phyloP scores from a whole-genome alignment of 2,797 vertebrate species.

The Neosalanx taihuensis region DNA sequence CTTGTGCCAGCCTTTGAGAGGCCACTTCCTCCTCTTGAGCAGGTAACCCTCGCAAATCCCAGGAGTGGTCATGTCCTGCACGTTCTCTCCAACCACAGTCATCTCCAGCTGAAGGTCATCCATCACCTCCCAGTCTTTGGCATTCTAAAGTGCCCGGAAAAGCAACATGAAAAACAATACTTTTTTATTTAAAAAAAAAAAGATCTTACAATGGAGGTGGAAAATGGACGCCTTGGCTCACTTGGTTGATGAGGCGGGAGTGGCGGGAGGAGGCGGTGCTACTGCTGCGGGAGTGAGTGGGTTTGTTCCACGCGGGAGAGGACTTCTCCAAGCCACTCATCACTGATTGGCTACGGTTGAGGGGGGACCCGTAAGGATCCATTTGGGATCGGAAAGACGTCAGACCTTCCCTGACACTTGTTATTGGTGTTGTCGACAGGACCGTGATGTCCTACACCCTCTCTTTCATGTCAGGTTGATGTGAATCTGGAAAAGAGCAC shows the following conservation, averaged over 20 bases:
- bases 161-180: background rate
- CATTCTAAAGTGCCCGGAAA: conserved; percentile 65
- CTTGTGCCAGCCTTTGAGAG: conserved; percentile 97
- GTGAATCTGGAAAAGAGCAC: conserved; percentile 17
- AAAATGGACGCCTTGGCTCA: background rate
- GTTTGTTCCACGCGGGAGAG: conserved; percentile 64
- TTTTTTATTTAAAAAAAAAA: too few species aligned
- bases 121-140: conserved; percentile 90
- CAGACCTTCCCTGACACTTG: conserved; percentile 13
- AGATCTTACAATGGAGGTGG: background rate
- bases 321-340: conserved; percentile 83
- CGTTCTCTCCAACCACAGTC: conserved; percentile 46
- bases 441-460: conserved; percentile 30
- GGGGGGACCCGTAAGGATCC: conserved; percentile 55
- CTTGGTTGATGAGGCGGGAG: conserved; percentile 57
- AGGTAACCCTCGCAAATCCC: conserved; percentile 88
- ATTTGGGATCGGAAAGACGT: conserved; percentile 43
- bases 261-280: conserved; percentile 84
- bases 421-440: conserved; percentile 17
- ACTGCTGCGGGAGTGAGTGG: conserved; percentile 78
- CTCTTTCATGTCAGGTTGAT: conserved; percentile 33
- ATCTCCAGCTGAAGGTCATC: conserved; percentile 74
- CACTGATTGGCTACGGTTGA: conserved; percentile 65
- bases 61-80: conserved; percentile 58
- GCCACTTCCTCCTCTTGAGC: conserved; percentile 95